Base-by-base conservation (phyloP, 2,888 invertebrate genomes). In the Andrena minutula region DNA sequence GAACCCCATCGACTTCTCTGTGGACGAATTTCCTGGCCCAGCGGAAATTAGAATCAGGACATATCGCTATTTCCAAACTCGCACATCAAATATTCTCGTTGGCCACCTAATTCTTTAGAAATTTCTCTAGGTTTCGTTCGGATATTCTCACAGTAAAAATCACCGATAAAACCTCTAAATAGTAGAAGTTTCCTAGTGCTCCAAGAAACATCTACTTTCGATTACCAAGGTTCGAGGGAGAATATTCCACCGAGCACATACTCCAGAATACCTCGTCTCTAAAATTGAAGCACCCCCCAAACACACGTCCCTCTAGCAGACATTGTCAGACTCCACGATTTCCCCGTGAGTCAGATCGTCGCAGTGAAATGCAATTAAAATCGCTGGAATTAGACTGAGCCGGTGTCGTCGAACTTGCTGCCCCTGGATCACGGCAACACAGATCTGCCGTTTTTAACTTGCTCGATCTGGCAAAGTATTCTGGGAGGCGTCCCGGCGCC, bases 331-430 rank as follows among this genome's bases (percentile, higher is more conserved):
- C 41, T 41, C 41, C 72, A 53, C 60, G 70, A 66, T 73, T 77
- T 83, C 64, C 76, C 82, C 30, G 65, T 81, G 82, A 81, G 72
- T 83, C 81, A 60, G 77, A 56, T 53, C 12, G 71, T 53, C 49
- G 10, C 53, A 60, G 32, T 26, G 64, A 76, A 65, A 61, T 77
- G 72, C 77, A 75, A 83, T 83, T 49, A 74, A 74, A 83, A 83
- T 83, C 63, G 61, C 83, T 82, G 75, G 76, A 82, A 82, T 82
- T 81, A 82, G 82, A 76, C 72, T 32, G 5, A 2, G 47, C 26
- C 28, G 64, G 76, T 28, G 82, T 82, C 82, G 76, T 72, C 80
- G 82, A 69, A 76, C 76, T 75, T 72, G 41, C 53, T 56, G 32
- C 71, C 51, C 75, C 75, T 61, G 75, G 63, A 53, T 68, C 75